A percentile compares a stretch with the other conserved stretches of the same genome.
phyloP scores from a whole-genome alignment of 2,797 vertebrate species.

The Parambassis ranga region DNA sequence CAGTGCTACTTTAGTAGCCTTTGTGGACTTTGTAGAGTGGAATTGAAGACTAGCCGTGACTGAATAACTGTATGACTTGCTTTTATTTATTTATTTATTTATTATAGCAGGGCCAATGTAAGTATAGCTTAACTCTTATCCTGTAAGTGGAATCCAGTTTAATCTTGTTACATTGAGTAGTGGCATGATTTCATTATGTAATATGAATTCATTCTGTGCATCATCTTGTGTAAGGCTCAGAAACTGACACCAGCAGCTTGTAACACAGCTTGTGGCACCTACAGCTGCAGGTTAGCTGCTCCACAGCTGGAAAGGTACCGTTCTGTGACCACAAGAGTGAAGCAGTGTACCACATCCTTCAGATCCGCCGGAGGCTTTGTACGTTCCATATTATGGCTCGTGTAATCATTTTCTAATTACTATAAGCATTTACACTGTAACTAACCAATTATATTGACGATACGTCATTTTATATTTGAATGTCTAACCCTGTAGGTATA shows the following conservation, averaged over 20 bases:
- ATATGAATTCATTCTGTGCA: neutral
- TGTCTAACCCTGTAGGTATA: neutral
- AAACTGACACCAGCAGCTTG: neutral
- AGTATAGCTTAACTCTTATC: slow-evolving; percentile 1
- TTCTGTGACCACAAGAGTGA: slow-evolving; percentile 18
- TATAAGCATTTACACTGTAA: neutral
- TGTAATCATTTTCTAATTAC: neutral
- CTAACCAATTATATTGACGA: too few relatives aligned
- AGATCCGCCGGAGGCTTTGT: neutral
- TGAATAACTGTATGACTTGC: too few relatives aligned
- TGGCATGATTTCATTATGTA: neutral
- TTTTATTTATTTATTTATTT: neutral
- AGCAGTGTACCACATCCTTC: slow-evolving; percentile 5
- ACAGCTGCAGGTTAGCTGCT: neutral
- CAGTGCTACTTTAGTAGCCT: too few relatives aligned
- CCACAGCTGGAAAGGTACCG: slow-evolving; percentile 22
- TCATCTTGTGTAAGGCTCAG: neutral
- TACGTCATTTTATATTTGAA: neutral
- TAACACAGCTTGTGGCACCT: neutral
- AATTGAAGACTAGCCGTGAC: too few relatives aligned
- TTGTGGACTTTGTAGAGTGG: too few relatives aligned
- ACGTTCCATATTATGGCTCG: neutral
- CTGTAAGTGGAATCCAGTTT: neutral
- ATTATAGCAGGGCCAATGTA: neutral
- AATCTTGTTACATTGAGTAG: slow-evolving; percentile 2